These are phyloP conservation scores for Drosophila paranaensis DNA, from an alignment of 2,888 invertebrate species.

Conservation along the genomic window DNA sequence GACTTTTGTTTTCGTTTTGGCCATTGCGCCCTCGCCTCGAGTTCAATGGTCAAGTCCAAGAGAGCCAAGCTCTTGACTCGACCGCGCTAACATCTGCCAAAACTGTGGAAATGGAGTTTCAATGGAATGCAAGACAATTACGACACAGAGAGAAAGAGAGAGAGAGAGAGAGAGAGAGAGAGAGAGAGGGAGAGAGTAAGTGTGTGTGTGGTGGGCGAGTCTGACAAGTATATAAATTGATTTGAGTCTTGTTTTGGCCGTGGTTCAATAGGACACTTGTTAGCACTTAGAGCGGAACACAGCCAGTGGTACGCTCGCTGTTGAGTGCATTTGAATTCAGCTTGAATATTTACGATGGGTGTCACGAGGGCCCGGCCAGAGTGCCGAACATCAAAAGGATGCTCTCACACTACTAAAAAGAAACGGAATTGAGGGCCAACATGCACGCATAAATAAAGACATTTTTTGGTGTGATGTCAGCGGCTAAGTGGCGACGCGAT, in stretches of 20 bases:
- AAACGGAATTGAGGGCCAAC: constrained; percentile 33
- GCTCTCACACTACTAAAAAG: constrained; percentile 15
- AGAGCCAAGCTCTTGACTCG: constrained; percentile 10
- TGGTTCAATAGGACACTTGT: constrained; percentile 68
- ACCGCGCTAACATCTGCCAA: constrained; percentile 1
- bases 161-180: neutral
- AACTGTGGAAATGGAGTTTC: constrained; percentile 29
- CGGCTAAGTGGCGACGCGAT: constrained; percentile 57
- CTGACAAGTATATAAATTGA: constrained; percentile 58
- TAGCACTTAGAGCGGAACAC: constrained; percentile 58
- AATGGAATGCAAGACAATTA: constrained; percentile 39
- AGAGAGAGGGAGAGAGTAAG: no score
- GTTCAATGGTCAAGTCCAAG: constrained; percentile 71
- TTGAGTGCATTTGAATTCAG: constrained; percentile 71
- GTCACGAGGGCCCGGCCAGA: constrained; percentile 53
- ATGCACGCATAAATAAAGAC: constrained; percentile 77
- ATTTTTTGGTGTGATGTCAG: constrained; percentile 50
- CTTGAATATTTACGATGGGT: constrained; percentile 72
- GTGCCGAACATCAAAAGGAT: constrained; percentile 58
- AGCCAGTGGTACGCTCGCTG: constrained; percentile 7
- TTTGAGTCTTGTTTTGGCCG: constrained; percentile 49
- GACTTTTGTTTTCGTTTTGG: constrained; percentile 30
- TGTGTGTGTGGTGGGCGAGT: neutral
- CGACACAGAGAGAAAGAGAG: neutral
- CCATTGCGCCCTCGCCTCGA: constrained; percentile 25